Conservation (phyloP, 2,797 vertebrate genomes). For the Pyrocephalus nanus region DNA sequence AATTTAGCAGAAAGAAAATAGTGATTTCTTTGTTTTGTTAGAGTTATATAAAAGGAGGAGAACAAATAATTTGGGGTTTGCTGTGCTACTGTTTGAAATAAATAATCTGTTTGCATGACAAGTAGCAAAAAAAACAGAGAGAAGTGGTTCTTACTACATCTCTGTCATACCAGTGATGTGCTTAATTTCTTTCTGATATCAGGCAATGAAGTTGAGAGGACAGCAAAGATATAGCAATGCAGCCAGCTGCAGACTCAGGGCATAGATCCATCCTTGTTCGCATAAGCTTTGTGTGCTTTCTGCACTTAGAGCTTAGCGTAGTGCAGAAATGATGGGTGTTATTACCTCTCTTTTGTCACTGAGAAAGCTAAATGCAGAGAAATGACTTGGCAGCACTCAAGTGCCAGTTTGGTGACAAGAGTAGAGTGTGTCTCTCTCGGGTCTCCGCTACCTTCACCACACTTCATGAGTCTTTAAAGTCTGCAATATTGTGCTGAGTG, state of each 20-base stretch:
- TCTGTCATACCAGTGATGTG: neutral
- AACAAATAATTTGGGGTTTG: neutral
- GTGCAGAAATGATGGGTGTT: neutral
- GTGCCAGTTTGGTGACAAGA: neutral
- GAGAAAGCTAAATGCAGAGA: neutral
- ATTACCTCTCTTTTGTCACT: neutral
- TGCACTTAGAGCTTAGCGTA: neutral
- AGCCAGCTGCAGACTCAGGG: neutral
- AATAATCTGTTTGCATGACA: neutral
- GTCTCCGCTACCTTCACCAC: neutral
- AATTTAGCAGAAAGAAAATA: neutral
- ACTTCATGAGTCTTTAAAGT: neutral
- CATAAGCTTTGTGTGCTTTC: neutral
- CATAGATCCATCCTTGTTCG: neutral
- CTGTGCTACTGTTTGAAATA: neutral
- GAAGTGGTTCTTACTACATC: neutral
- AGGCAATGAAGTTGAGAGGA: neutral
- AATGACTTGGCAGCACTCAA: neutral
- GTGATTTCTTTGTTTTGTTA: neutral
- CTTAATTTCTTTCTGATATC: neutral
- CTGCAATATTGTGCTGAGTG: neutral
- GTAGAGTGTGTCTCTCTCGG: neutral
- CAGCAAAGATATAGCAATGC: neutral
- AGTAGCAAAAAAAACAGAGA: rapidly evolving
- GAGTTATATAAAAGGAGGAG: neutral